Evolutionary conservation across 2,113 vertebrate species (phyloP).

Genomic region (Syngnathoides biaculeatus): DNA sequence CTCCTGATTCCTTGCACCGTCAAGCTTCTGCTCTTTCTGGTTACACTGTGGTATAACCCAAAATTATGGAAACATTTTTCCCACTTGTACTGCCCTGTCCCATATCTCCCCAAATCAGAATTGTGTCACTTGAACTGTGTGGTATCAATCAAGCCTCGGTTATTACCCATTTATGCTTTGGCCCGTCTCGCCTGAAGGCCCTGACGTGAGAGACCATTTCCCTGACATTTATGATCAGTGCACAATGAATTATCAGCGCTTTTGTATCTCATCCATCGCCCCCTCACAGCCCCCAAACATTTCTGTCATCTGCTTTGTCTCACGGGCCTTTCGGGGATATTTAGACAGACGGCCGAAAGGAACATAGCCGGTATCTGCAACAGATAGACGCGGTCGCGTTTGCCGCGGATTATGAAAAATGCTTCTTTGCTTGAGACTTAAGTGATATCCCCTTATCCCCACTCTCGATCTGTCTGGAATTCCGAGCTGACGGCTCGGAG

Average conservation of each 20-base stretch:
- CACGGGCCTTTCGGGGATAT: conserved; percentile 19
- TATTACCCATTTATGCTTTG: neutral
- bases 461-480: conserved; percentile 44
- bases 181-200: neutral
- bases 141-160: neutral
- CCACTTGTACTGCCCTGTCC: too few species aligned
- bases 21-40: neutral
- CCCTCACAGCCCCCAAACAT: neutral
- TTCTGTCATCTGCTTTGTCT: conserved; percentile 36
- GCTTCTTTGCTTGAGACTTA: conserved; percentile 29
- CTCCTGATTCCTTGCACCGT: neutral
- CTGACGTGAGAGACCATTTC: neutral
- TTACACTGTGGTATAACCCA: neutral
- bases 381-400: conserved; percentile 27
- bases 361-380: conserved; percentile 19
- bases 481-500: conserved; percentile 35
- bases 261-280: conserved; percentile 20
- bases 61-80: neutral
- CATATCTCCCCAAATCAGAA: neutral
- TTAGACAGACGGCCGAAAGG: conserved; percentile 6
- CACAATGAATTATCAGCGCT: conserved; percentile 15
- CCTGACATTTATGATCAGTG: conserved; percentile 23
- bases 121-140: neutral
- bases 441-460: conserved; percentile 34
- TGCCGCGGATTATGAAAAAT: conserved; percentile 41